Percentiles rank a stretch among this genome's conserved stretches.
These are phyloP conservation scores for Meloidogyne exigua DNA, from an alignment of 1,140 invertebrate genomes.

Conservation along the genomic window DNA sequence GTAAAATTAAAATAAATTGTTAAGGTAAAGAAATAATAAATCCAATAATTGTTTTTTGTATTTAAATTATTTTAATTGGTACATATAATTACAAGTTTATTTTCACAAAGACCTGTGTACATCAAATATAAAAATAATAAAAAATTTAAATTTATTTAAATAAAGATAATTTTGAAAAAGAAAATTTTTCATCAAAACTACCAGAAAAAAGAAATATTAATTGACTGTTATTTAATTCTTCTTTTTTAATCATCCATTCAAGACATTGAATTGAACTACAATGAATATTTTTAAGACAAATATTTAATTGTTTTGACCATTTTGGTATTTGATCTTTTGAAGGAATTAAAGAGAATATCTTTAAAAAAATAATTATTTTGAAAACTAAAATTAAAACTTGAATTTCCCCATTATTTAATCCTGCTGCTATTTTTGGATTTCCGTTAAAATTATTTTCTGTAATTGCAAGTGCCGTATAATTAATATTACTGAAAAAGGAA, in stretches of 20 bases:
- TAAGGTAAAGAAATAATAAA: no score
- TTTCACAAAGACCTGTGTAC: no score
- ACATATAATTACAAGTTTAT: no score
- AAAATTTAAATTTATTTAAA: neutral
- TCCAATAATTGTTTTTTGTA: no score
- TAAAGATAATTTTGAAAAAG: neutral
- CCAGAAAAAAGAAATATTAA: conserved; percentile 5
- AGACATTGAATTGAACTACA: conserved; percentile 3
- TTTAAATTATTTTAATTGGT: no score
- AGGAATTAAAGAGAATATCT: conserved; percentile 7
- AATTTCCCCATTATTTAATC: conserved; percentile 22
- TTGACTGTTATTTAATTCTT: neutral
- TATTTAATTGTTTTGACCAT: conserved; percentile 3
- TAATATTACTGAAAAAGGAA: neutral
- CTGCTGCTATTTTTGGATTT: conserved; percentile 2
- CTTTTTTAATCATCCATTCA: conserved; percentile 1
- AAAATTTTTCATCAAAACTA: conserved; percentile 11
- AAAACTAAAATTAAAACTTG: neutral
- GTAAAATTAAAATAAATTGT: no score
- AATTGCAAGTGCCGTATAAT: conserved; percentile 12
- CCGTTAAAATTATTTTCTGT: neutral
- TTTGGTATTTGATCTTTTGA: neutral
- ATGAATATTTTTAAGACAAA: neutral
- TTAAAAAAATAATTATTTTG: neutral
- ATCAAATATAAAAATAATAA: neutral